Evolutionary conservation across 30 jellyfish, hydroid and myxozoan species (phyloP).

Genomic region (Clytia hemisphaerica): DNA sequence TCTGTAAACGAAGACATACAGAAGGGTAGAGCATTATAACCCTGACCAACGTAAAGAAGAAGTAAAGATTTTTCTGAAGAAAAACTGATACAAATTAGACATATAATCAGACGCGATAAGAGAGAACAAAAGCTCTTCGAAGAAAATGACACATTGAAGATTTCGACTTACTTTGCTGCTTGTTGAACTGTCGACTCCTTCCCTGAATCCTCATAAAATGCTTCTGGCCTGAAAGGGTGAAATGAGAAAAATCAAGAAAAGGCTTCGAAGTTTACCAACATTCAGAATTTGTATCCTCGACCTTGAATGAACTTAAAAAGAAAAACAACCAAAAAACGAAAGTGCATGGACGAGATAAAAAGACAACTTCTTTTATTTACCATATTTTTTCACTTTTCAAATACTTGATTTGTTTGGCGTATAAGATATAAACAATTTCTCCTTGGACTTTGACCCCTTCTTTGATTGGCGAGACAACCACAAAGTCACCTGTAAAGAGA

Average conservation of each 20-base stretch:
- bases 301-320: neutral
- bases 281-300: neutral
- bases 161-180: neutral
- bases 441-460: slow-evolving; percentile 88
- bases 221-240: slow-evolving; percentile 20
- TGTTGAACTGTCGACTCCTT: too few relatives aligned
- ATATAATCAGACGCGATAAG: neutral
- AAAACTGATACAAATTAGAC: too few relatives aligned
- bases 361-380: slow-evolving; percentile 20
- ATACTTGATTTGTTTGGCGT: slow-evolving; percentile 69
- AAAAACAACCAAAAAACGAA: neutral
- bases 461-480: slow-evolving; percentile 56
- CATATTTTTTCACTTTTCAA: slow-evolving; percentile 59
- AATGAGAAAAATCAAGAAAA: neutral
- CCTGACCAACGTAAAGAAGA: too few relatives aligned
- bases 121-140: neutral
- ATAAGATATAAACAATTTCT: slow-evolving; percentile 68
- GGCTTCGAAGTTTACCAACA: neutral
- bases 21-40: too few relatives aligned
- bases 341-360: neutral
- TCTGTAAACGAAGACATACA: too few relatives aligned
- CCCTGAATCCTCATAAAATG: neutral
- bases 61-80: too few relatives aligned
- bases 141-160: neutral
- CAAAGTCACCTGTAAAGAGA: slow-evolving; percentile 59